Evolutionary conservation across 1,140 invertebrate genomes (phyloP), one percentile per base, ranked within the genome.

Genomic region (Papilio dardanus): DNA sequence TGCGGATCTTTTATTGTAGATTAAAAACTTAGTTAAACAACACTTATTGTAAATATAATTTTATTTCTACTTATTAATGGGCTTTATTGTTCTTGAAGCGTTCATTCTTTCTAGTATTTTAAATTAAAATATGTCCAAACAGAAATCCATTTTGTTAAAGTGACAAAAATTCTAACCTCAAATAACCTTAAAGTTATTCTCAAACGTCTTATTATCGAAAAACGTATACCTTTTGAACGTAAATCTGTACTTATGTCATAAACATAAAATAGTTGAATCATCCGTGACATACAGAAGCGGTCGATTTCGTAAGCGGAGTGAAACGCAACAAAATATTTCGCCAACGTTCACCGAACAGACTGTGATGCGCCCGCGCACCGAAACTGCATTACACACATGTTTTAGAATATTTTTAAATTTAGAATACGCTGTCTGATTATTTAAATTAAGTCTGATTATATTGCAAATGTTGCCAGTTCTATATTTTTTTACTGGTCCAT

Each of bases 251-350:
- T 66, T 66, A 35, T 66, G 35, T 33, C 65, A 66, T 65, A n/a
- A 16, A 35, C 65, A 6, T 31, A 35, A 19, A 66, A 66, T n/a
- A 19, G 54, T 69, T 69, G 33, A 42, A 69, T 68, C 66, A 68
- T 69, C n/a, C 12, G 31, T 37, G 19, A 69, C 31, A 69, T 19
- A 21, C 2, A 68, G 19, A 10, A 42, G 33, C 33, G 19, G 31
- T 69, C 21, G 3, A 24, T 69, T 69, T 69, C 67, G 33, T 69
- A 69, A 69, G 33, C 10, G 35, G 42, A 40, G 67, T 69, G 67
- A 68, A 68, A 69, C 35, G 35, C 67, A 69, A 69, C 67, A 69
- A 40, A 37, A 37, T 69, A 69, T 37, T 69, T 69, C n/a, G 35
- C 31, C 67, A 35, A 31, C 31, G 21, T 40, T 69, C 14, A 28